Evolutionary conservation across 2,113 vertebrate genomes (phyloP).

Genomic region (Catharus fuscescens): DNA sequence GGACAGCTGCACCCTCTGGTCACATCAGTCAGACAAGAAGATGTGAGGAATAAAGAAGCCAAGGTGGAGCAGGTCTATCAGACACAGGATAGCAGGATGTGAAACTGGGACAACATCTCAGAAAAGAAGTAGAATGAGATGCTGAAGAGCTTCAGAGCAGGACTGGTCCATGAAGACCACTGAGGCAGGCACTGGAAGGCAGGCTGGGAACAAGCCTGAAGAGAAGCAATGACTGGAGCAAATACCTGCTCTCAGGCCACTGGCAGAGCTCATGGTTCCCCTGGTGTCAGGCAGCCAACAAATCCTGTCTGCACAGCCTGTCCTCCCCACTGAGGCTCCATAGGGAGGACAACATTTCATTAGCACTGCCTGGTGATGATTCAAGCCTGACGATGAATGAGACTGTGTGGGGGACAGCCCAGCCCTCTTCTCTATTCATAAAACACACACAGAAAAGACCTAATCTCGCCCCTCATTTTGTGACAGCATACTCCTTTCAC

Average conservation of each 20-base stretch:
- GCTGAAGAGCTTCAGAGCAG: neutral
- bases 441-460: neutral
- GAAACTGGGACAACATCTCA: neutral
- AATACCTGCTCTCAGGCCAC: neutral
- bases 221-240: neutral
- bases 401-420: neutral
- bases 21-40: neutral
- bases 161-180: neutral
- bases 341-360: neutral
- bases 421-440: neutral
- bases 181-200: neutral
- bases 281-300: neutral
- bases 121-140: neutral
- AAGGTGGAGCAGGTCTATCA: too few relatives aligned
- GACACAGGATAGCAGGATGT: rapidly evolving
- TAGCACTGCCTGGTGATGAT: neutral
- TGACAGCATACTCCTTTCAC: neutral
- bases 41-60: neutral
- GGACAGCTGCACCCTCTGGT: neutral
- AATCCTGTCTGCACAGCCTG: neutral
- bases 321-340: rapidly evolving
- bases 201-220: neutral
- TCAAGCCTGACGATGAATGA: neutral
- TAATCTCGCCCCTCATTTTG: neutral
- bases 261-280: neutral